Evolutionary conservation across 2,888 invertebrate genomes (phyloP), one percentile per base, ranked within the genome.

Genomic region (Tetragonisca angustula): DNA sequence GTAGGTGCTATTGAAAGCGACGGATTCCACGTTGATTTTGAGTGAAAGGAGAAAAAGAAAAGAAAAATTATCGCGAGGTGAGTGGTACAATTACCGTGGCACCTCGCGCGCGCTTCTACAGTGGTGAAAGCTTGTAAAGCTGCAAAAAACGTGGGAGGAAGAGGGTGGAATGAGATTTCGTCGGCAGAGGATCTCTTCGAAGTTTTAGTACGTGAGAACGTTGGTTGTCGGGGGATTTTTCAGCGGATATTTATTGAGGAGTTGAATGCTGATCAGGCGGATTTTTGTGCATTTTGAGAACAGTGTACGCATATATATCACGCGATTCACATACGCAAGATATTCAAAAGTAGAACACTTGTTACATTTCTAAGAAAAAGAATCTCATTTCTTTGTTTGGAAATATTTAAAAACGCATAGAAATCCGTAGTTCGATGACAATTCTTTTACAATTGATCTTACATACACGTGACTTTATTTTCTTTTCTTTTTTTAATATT

Each of bases 41-140:
- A 68, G 59, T 78, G 81, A 59, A 82, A 82, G 0, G 36, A 36
- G 4, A 36, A 6, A 36, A 0, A 36, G 36, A 6, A 36, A 43
- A 11, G 43, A 43, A 9, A 43, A 43, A 9, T 43, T 79, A 79
- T 79, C 76, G 32, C 76, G 69, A 81, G 71, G 84, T 89, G 88
- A 89, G 89, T 89, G 86, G 85, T 89, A 89, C 88, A 86, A 88
- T 89, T 84, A 86, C 68, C 43, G 32, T 67, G 77, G 64, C 65
- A 69, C 43, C 54, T 73, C 64, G 43, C 62, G 67, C 74, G 50
- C 64, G 67, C 52, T 69, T 74, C 49, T 83, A 72, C 64, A 56
- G 67, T 56, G 72, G 1, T 64, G 71, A 76, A 56, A 79, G 78
- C 70, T 88, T 84, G 9, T 43, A 67, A 75, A 80, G 73, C 74